These are phyloP conservation scores for Melopsittacus undulatus DNA, from an alignment of 2,797 vertebrate species.

Conservation along the genomic window DNA sequence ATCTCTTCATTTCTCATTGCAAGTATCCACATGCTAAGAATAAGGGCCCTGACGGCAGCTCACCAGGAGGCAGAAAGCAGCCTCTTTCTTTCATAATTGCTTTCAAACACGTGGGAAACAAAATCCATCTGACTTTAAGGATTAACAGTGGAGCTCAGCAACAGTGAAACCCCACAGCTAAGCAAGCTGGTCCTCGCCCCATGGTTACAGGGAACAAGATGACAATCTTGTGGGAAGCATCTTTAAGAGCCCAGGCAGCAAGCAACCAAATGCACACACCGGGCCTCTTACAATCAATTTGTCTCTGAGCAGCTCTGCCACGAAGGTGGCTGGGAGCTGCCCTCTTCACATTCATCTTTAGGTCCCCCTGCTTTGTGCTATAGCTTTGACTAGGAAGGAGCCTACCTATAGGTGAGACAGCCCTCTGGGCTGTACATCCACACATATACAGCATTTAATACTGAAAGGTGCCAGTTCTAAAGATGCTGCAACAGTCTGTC, in stretches of 20 bases:
- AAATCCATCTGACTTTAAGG: conserved; percentile 22
- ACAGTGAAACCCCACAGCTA: not conserved
- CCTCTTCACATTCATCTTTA: conserved; percentile 51
- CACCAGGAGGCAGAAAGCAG: not conserved
- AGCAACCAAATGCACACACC: not conserved
- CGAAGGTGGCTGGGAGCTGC: not conserved
- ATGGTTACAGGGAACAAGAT: not conserved
- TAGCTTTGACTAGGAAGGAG: not conserved
- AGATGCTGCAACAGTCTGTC: not conserved
- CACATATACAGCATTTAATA: not conserved
- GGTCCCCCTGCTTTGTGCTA: conserved; percentile 3
- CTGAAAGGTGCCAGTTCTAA: not conserved
- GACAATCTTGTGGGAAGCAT: not conserved
- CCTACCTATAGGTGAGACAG: not conserved
- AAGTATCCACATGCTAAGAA: not conserved
- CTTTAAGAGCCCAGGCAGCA: conserved; percentile 8
- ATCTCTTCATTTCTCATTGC: not conserved
- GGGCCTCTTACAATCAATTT: conserved; percentile 42
- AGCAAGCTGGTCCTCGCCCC: conserved; percentile 35
- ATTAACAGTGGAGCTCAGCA: not conserved
- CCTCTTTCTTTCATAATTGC: conserved; percentile 20
- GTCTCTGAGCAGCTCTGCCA: conserved; percentile 15
- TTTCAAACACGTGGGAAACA: not conserved
- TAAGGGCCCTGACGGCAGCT: not conserved
- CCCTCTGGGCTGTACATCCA: not conserved